A percentile compares a stretch with the other conserved stretches of the same genome.
Evolutionary conservation across 2,113 vertebrate genomes (phyloP).

Genomic region (Panthera leo): DNA sequence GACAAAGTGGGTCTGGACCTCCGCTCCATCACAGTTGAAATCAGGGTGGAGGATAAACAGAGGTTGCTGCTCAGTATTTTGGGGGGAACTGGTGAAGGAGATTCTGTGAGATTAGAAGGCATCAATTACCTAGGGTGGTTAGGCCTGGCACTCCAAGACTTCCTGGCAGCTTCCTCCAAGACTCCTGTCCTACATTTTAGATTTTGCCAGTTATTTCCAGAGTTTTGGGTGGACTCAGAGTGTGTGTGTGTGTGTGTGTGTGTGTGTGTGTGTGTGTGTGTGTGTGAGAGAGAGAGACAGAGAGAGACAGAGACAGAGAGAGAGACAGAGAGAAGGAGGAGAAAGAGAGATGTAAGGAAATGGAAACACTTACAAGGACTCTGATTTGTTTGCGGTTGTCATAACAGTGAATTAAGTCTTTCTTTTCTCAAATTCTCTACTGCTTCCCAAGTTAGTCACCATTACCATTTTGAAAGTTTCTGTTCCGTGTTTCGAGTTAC

Average conservation of each 20-base stretch:
- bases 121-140: not conserved
- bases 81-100: not conserved
- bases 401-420: not conserved
- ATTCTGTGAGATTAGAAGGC: not conserved
- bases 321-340: too few species aligned
- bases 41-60: not conserved
- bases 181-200: not conserved
- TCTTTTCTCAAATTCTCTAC: not conserved
- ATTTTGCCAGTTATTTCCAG: not conserved
- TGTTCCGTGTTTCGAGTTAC: not conserved
- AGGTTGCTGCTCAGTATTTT: not conserved
- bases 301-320: too few species aligned
- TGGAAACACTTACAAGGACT: not conserved
- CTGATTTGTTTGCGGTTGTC: not conserved
- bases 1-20: fast-evolving
- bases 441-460: not conserved
- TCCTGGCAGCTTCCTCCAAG: not conserved
- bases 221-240: not conserved
- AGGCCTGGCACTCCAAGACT: too few species aligned
- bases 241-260: not conserved
- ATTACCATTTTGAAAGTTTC: not conserved
- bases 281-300: too few species aligned
- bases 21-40: not conserved
- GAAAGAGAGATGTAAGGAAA: not conserved
- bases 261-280: not conserved